Evolutionary conservation across 1,140 invertebrate species (phyloP), one percentile per base, ranked within the genome.

Genomic region (Temnothorax longispinosus): DNA sequence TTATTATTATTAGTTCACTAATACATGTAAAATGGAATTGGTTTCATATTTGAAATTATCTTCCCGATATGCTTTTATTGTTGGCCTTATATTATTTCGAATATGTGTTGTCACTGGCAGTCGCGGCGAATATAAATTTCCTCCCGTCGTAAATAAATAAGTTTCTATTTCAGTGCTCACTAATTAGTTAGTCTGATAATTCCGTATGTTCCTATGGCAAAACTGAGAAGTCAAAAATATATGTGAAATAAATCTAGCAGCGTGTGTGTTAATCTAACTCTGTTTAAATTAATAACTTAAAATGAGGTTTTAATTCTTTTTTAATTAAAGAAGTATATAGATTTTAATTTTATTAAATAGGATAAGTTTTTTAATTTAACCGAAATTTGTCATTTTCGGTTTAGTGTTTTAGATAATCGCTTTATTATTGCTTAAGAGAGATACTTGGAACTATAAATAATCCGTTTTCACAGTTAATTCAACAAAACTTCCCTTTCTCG

Each of bases 41-140:
- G 5, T 41, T 44, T 81, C 56, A 72, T 58, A 82, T 82, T 74
- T 65, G 35, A 74, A 74, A 82, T 74, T 82, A 82, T 71, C 54
- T 54, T 54, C 38, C 11, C 21, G 75, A 72, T 80, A 50, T 58
- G 56, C 52, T 65, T 86, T 80, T 80, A 27, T 41, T 38, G 10
- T 27, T 15, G 27, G 27, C 15, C 10, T 77, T 56, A 71, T 80
- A 71, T 80, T 35, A 72, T 74, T 82, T 72, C 35, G 11, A 54
- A 47, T 69, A 27, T 32, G 7, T 50, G 27, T 78, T 67, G 21
- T 32, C 21, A 44, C 2, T 78, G 18, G 21, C 4, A 74, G n/a
- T 13, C 13, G 21, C 77, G 13, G 0, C 15, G 13, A 44, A 52
- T 82, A 41, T 82, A 56, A 54, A n/a, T 58, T 27, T 58, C 41